A percentile compares a stretch with the other conserved stretches of the same genome.
phyloP scores from a whole-genome alignment of 1,140 invertebrate genomes.

The Hirudo medicinalis region DNA sequence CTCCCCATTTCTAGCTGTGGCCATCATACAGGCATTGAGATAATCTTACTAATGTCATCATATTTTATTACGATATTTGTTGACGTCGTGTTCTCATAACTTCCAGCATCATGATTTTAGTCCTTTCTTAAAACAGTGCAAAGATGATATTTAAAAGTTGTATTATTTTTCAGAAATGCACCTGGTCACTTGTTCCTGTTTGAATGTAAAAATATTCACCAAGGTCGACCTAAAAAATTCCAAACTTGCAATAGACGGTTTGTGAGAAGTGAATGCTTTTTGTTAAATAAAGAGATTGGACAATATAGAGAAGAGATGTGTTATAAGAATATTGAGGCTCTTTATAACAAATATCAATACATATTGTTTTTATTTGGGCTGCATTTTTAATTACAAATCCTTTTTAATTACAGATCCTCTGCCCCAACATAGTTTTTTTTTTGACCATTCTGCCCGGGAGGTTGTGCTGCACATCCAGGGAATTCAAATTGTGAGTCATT shows the following conservation, averaged over 20 bases:
- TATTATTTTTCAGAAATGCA: neutral
- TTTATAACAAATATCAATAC: too few relatives aligned
- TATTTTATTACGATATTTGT: too few relatives aligned
- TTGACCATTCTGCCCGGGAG: neutral
- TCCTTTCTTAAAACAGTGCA: too few relatives aligned
- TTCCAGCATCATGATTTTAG: too few relatives aligned
- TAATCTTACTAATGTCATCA: too few relatives aligned
- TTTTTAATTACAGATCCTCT: neutral
- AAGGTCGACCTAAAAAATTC: neutral
- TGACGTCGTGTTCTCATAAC: too few relatives aligned
- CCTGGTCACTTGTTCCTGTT: neutral
- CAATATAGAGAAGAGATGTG: too few relatives aligned
- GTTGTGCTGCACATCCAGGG: neutral
- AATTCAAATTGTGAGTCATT: conserved; percentile 1
- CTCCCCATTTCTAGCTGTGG: too few relatives aligned
- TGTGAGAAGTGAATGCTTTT: neutral
- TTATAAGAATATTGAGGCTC: neutral
- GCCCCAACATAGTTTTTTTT: neutral
- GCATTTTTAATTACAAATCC: neutral
- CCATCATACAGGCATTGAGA: too few relatives aligned
- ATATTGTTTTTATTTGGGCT: too few relatives aligned
- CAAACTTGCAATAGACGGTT: neutral
- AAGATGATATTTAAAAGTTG: too few relatives aligned
- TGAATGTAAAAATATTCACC: conserved; percentile 6
- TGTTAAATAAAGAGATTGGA: neutral